phyloP scores from a whole-genome alignment of 92 coral and sea anemone species.

The Umimayanthus chanpuru region DNA sequence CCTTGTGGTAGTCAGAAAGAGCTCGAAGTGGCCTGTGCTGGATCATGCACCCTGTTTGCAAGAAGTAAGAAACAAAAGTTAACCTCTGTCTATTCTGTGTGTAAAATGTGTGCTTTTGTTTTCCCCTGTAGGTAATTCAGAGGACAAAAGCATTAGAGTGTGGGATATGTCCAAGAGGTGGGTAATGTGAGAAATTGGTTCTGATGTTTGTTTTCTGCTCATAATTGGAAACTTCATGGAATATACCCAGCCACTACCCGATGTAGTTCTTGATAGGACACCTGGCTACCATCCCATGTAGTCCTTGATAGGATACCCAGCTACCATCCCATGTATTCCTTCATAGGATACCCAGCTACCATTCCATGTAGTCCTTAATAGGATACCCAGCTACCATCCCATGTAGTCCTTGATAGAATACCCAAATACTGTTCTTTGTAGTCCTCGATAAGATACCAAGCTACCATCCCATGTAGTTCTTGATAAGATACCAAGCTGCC shows the following conservation, averaged over 20 bases:
- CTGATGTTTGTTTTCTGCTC: not conserved
- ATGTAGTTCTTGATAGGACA: not conserved
- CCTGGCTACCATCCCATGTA: not conserved
- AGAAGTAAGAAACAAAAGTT: not conserved
- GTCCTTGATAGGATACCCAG: not conserved
- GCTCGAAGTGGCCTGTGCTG: no score
- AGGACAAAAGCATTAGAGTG: conserved; percentile 96
- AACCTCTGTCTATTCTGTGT: not conserved
- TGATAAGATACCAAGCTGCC: not conserved
- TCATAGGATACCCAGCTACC: not conserved
- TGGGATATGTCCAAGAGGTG: conserved; percentile 99
- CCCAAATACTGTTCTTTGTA: not conserved
- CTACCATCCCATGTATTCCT: not conserved
- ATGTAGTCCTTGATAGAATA: no score
- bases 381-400: not conserved
- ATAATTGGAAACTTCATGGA: not conserved
- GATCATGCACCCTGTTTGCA: no score
- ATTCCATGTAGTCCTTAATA: no score
- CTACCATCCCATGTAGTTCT: not conserved
- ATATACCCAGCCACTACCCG: not conserved
- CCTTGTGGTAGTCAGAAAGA: no score
- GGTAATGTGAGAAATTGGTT: not conserved
- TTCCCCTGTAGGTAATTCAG: conserved; percentile 82
- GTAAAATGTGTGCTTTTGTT: not conserved
- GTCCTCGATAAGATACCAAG: not conserved